phyloP scores from a whole-genome alignment of 2,888 invertebrate species.

The Pristionchus exspectatus region DNA sequence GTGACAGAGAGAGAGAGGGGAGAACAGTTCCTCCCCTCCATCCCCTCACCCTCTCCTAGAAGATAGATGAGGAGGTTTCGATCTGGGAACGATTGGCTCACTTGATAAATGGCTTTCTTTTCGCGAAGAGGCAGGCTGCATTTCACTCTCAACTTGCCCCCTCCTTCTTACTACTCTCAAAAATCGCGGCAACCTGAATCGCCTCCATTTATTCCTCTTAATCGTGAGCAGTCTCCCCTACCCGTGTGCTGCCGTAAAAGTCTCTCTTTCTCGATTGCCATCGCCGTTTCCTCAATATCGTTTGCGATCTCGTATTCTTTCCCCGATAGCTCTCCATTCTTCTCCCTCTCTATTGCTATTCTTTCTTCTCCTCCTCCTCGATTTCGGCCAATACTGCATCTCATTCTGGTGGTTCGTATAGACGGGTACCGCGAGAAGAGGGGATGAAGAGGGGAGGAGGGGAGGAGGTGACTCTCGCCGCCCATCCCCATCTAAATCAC shows the following conservation, averaged over 20 bases:
- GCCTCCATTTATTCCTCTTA: too few relatives aligned
- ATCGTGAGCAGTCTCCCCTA: too few relatives aligned
- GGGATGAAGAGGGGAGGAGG: background rate
- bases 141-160: background rate
- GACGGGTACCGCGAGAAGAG: background rate
- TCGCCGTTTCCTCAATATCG: background rate
- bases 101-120: conserved; percentile 20
- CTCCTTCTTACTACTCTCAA: background rate
- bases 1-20: conserved; percentile 33
- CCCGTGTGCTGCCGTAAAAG: background rate
- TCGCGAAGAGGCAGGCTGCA: too few relatives aligned
- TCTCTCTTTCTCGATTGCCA: background rate
- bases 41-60: background rate
- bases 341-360: background rate
- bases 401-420: conserved; percentile 19
- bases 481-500: conserved; percentile 23
- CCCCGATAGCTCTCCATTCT: background rate
- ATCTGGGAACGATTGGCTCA: conserved; percentile 41
- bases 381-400: conserved; percentile 45
- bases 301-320: background rate
- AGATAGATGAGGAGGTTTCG: conserved; percentile 41
- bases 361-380: background rate
- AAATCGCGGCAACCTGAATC: background rate
- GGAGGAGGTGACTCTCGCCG: conserved; percentile 2
- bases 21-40: conserved; percentile 10